Evolutionary conservation across 2,113 vertebrate species (phyloP), one percentile per base, ranked within the genome.

Genomic region (Festucalex cinctus): DNA sequence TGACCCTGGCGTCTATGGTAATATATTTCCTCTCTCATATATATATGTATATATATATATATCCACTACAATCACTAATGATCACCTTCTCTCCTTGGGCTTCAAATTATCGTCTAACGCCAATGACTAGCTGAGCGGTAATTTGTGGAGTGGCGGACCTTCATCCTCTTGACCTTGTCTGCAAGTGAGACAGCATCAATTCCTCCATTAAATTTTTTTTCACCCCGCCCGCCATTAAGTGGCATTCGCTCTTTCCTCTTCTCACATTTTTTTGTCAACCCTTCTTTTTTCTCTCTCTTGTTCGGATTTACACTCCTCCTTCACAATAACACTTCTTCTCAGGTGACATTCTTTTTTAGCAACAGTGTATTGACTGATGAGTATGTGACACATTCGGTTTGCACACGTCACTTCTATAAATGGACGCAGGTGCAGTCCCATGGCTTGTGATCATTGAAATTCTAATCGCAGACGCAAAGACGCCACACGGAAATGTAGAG

Each of bases 1-100:
- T 66, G 80, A 78, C 74, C 76, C 54, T 68, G 59, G 44, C 20
- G 70, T 77, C 76, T 68, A 77, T 37, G 57, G 72, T 59, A 74
- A 85, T 86, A 84, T 81, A 84, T 82, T 70, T 68, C 57, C 56
- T 32, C 37, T 72, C 51, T 77, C 81, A 85, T 78, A 82, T 78
- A 86, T 87, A 81, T 64, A 76, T 79, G n/a, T n/a, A n/a, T n/a
- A n/a, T n/a, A 85, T 78, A 82, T 78, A 86, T 87, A 81, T 64
- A 76, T 79, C 82, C 74, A 62, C 77, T 80, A 71, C 83, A 79
- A 81, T 86, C 82, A 82, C 78, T 74, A 76, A 82, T 39, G 56
- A 76, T 82, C 82, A 69, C 51, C 69, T 62, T 63, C 74, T 78
- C 78, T 78, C 74, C 57, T 46, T 35, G 71, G 73, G 78, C 71